Evolutionary conservation across 1,140 invertebrate genomes (phyloP), one percentile per base, ranked within the genome.

Genomic region (Papilio aristodemus): DNA sequence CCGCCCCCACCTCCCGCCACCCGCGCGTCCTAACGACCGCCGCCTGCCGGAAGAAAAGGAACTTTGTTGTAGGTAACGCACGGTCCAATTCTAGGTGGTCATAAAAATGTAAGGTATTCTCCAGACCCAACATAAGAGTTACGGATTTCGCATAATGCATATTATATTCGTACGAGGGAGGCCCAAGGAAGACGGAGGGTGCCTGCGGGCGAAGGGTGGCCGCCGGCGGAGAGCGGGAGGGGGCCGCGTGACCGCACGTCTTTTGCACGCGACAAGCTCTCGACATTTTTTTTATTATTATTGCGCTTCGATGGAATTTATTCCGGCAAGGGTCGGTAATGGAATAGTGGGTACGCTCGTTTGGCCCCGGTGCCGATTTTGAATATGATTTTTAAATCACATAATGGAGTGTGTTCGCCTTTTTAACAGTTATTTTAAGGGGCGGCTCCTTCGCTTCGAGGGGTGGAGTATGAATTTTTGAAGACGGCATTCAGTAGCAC

Each of bases 231-330:
- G 66, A 27, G 67, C 38, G 74, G 71, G 62, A 68, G 77, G 68
- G 76, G 74, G 67, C 69, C 73, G 82, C 83, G 85, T 85, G 85
- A 88, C 88, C 88, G 85, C 88, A 91, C 88, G 88, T 91, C 89
- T 88, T 85, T 85, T 87, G 85, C 89, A 89, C 89, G 87, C 89
- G 89, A 89, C 89, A 87, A 85, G 78, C 83, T 89, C 86, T 87
- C 83, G 81, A 91, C 86, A 89, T 91, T 91, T 91, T 90, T 63
- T 91, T 91, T 91, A 91, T 91, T 91, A 89, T 91, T 91, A 91
- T 91, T 91, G 86, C 84, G 86, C 89, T 88, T 84, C 86, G 85
- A 88, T 88, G 88, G 87, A 88, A 88, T 88, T 87, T 87, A 84
- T 83, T 79, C 77, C 68, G 70, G 71, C 71, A 70, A 84, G 85